phyloP scores from a whole-genome alignment of 1,140 invertebrate species.

The Phymastichus coffea region DNA sequence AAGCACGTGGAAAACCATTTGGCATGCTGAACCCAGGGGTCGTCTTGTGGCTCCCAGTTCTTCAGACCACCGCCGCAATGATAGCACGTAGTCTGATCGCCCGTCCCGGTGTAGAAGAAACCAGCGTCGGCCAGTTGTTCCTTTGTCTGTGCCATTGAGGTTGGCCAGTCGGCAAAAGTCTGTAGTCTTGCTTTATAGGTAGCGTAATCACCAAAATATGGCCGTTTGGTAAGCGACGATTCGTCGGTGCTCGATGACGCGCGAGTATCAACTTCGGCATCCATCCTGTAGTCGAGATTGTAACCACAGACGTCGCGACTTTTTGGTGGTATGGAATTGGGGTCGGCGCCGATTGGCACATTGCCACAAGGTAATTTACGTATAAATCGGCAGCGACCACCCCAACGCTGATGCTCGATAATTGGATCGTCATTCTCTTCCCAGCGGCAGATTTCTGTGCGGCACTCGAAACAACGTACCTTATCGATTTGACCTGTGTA shows the following conservation, averaged over 20 bases:
- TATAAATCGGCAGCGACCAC: conserved; percentile 74
- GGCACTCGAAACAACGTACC: conserved; percentile 85
- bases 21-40: conserved; percentile 87
- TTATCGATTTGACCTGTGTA: conserved; percentile 67
- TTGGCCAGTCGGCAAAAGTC: conserved; percentile 75
- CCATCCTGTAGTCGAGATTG: conserved; percentile 56
- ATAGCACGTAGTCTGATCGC: conserved; percentile 83
- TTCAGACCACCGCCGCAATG: conserved; percentile 83
- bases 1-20: conserved; percentile 79
- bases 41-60: conserved; percentile 82
- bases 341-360: conserved; percentile 58
- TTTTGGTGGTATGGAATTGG: conserved; percentile 35
- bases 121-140: conserved; percentile 80
- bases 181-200: conserved; percentile 67
- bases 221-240: conserved; percentile 44
- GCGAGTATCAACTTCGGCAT: conserved; percentile 33
- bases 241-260: conserved; percentile 3
- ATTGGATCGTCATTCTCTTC: conserved; percentile 76
- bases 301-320: conserved; percentile 66
- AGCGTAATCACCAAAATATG: conserved; percentile 65
- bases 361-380: conserved; percentile 64
- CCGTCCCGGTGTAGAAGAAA: conserved; percentile 85
- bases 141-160: conserved; percentile 72
- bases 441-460: conserved; percentile 80
- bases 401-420: conserved; percentile 78